A percentile compares a stretch with the other conserved stretches of the same genome.
Evolutionary conservation across 53 echinoderm and acorn worm genomes (phyloP).

Genomic region (Paelopatides confundens): DNA sequence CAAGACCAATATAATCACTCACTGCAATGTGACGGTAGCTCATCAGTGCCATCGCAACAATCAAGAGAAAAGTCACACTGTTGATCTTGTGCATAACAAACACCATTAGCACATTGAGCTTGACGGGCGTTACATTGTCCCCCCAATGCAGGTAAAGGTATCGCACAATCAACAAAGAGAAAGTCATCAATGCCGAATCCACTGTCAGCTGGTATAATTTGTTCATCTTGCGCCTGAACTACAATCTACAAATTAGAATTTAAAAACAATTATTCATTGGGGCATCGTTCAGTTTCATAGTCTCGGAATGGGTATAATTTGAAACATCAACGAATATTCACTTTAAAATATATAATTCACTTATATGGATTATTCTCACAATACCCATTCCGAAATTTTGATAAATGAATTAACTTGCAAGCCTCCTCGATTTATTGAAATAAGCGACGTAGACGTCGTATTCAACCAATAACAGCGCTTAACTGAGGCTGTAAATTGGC

Average conservation of each 20-base stretch:
- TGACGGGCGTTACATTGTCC: constrained; percentile 54
- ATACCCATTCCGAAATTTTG: too few species aligned
- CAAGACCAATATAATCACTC: constrained; percentile 4
- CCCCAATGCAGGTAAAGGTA: constrained; percentile 19
- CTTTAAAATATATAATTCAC: too few species aligned
- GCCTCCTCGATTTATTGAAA: too few species aligned
- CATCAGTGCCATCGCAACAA: constrained; percentile 83
- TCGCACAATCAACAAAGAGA: constrained; percentile 77
- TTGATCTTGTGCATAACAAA: constrained; percentile 68
- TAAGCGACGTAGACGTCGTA: too few species aligned
- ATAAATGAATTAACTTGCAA: too few species aligned
- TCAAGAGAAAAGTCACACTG: constrained; percentile 80
- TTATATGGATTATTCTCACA: too few species aligned
- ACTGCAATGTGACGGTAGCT: constrained; percentile 59
- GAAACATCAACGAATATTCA: too few species aligned
- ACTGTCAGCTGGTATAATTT: constrained; percentile 56
- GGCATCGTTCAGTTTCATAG: too few species aligned
- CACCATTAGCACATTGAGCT: constrained; percentile 69
- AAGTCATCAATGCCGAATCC: constrained; percentile 91
- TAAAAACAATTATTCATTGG: too few species aligned
- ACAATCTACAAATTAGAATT: constrained; percentile 56
- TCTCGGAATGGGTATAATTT: too few species aligned
- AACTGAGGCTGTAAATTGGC: too few species aligned
- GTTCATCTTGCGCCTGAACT: constrained; percentile 85
- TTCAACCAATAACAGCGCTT: too few species aligned